phyloP scores from a whole-genome alignment of 2,113 vertebrate species.

The Marmota flaviventris region DNA sequence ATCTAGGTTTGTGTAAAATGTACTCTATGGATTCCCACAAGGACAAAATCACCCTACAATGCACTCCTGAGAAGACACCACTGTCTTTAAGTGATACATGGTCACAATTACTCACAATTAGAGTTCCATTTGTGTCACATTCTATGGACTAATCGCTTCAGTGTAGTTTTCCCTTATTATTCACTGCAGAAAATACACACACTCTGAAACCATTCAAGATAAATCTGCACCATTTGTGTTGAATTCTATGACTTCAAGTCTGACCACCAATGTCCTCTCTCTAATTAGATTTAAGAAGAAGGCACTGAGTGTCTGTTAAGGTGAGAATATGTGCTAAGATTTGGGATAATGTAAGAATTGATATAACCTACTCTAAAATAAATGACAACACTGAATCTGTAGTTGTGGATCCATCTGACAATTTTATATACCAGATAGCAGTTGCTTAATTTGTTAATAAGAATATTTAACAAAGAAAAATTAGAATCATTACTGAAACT shows the following conservation, averaged over 20 bases:
- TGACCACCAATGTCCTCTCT: neutral
- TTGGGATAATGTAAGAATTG: neutral
- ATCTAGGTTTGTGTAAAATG: neutral
- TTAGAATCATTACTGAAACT: neutral
- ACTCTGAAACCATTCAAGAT: neutral
- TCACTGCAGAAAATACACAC: neutral
- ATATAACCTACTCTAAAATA: neutral
- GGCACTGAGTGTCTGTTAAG: neutral
- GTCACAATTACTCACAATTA: neutral
- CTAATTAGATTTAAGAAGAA: slow-evolving; percentile 44
- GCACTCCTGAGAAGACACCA: neutral
- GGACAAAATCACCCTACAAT: neutral
- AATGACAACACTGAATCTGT: neutral
- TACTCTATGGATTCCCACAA: neutral
- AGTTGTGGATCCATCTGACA: neutral
- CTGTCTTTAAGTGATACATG: neutral
- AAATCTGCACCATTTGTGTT: neutral
- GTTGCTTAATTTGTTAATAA: slow-evolving; percentile 9
- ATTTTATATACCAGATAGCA: neutral
- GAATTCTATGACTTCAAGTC: neutral
- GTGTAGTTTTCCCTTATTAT: neutral
- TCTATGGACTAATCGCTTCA: neutral
- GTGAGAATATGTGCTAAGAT: neutral
- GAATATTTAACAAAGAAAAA: neutral
- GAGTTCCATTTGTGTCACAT: neutral